Base-by-base conservation (phyloP, 2,888 invertebrate genomes). In the Spisula subtruncata region DNA sequence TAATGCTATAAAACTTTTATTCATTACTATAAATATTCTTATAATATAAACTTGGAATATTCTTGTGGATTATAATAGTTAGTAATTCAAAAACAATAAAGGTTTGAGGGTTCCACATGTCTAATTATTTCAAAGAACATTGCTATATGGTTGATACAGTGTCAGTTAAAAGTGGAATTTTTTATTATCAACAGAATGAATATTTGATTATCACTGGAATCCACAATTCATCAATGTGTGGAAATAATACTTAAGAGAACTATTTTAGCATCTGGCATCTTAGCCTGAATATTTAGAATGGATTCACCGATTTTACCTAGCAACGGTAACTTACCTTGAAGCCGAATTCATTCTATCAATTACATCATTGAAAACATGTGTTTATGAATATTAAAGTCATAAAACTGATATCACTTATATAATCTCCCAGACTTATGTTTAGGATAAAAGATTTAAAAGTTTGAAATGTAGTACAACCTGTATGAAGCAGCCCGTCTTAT, bases 281-380 rank as follows among this genome's bases (percentile, higher is more conserved):
- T 75, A 75, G 18, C 75, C n/a, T 60, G n/a, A 20, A 60, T 51
- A 16, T 16, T 51, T 66, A 66, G n/a, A 66, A 66, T 25, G 60
- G 5, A 75, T 75, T 75, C 16, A 75, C 16, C 35, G 25, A 12
- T 32, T 75, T 75, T 35, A 75, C 32, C 35, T 35, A 75, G 75
- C 32, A 75, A 35, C 35, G 14, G 35, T 35, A 32, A 32, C 32
- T 25, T 25, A 32, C 35, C 75, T 75, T 35, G 32, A 32, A 75
- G 4, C 75, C 32, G 6, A 75, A 18, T 75, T 35, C 14, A 75
- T 32, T 75, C n/a, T n/a, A n/a, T n/a, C 32, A 32, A 75, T 75
- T 18, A 16, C 75, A 32, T 75, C 35, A 75, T 75, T 75, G 75
- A 32, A 75, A 75, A 32, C 75, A 75, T 75, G 75, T 75, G 75